Conservation (phyloP, 2,797 vertebrate species). For the Heliangelus exortis region DNA sequence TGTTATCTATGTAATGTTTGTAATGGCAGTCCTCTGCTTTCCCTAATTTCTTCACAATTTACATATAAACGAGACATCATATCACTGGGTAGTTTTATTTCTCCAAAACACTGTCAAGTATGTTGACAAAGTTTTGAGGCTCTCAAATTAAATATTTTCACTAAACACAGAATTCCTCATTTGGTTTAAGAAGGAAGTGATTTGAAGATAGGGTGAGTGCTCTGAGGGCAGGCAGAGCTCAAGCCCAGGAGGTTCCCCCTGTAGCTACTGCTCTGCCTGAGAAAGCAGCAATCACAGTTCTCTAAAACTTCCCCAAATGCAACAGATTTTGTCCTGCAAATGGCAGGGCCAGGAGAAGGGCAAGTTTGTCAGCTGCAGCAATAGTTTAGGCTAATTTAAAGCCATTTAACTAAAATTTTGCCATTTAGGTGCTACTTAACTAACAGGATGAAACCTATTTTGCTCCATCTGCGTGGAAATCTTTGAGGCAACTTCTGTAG, state of each 20-base stretch:
- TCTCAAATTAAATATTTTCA: not conserved
- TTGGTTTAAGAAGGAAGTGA: not conserved
- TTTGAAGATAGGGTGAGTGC: not conserved
- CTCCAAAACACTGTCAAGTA: not conserved
- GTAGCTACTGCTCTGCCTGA: not conserved
- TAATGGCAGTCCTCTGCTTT: not conserved
- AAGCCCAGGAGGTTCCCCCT: not conserved
- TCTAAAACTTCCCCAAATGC: not conserved
- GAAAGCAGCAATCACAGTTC: not conserved
- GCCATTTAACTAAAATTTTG: not conserved
- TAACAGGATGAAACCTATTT: not conserved
- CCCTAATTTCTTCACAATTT: constrained; percentile 1
- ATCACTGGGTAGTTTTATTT: not conserved
- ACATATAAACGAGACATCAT: not conserved
- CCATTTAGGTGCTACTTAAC: not conserved
- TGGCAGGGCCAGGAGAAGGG: not conserved
- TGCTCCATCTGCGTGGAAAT: not conserved
- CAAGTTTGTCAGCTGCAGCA: not conserved
- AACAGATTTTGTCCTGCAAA: not conserved
- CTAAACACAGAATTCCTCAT: not conserved
- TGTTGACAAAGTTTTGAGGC: not conserved
- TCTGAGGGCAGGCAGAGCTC: not conserved
- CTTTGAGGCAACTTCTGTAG: not conserved
- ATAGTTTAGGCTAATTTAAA: not conserved
- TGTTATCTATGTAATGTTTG: not conserved